These are phyloP conservation scores for Apodemia mormo DNA, from an alignment of 2,888 invertebrate genomes.

Conservation along the genomic window DNA sequence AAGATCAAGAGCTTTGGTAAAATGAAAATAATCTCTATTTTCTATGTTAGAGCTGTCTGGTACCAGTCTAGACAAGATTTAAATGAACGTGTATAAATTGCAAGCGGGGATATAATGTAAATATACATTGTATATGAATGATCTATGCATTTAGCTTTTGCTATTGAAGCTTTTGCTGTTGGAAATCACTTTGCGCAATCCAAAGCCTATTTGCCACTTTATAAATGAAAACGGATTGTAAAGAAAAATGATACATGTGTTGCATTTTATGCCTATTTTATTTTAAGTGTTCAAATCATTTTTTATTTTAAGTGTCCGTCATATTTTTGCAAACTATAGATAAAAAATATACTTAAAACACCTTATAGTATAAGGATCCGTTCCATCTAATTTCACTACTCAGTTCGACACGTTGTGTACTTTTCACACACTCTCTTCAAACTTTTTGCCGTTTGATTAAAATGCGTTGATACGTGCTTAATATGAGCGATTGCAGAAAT, in stretches of 20 bases:
- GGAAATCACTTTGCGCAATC: conserved; percentile 16
- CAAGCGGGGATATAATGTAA: conserved; percentile 11
- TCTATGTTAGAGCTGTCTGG: conserved; percentile 1
- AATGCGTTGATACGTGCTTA: no score
- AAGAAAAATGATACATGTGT: not conserved
- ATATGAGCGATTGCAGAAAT: no score
- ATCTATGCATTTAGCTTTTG: conserved; percentile 13
- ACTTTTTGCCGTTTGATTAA: no score
- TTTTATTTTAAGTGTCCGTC: not conserved
- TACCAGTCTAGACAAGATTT: conserved; percentile 12
- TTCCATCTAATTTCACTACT: no score
- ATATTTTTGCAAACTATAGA: no score
- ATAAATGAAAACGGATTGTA: not conserved
- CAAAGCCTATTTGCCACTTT: conserved; percentile 7
- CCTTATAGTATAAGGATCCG: no score
- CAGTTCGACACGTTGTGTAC: no score
- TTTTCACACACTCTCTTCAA: no score
- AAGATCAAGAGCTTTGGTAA: conserved; percentile 11
- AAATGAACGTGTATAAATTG: conserved; percentile 15
- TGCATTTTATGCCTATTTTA: no score
- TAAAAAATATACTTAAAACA: no score
- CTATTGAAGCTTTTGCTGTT: conserved; percentile 14
- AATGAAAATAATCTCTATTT: not conserved
- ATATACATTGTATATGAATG: conserved; percentile 11
- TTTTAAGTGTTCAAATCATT: no score